phyloP scores from a whole-genome alignment of 2,888 invertebrate species.

The Drosophila tripunctata region DNA sequence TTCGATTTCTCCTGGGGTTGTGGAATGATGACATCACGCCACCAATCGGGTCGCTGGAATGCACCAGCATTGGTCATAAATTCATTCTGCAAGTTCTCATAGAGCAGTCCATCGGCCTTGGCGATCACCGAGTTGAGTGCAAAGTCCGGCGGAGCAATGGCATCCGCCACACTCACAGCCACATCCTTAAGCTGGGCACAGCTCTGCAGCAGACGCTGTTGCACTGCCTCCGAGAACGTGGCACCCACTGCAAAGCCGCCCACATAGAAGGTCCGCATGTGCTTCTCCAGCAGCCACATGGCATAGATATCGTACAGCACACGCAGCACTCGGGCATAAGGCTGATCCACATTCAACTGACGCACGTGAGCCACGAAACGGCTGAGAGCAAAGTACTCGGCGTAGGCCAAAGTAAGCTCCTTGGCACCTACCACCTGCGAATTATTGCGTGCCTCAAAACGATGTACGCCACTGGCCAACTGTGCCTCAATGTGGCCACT shows the following conservation, averaged over 20 bases:
- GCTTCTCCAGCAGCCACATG: constrained; percentile 87
- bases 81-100: constrained; percentile 89
- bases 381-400: constrained; percentile 88
- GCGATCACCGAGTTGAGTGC: constrained; percentile 94
- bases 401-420: constrained; percentile 90
- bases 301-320: constrained; percentile 86
- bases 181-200: constrained; percentile 90
- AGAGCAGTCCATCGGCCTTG: constrained; percentile 90
- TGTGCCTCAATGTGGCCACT: constrained; percentile 86
- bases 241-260: constrained; percentile 85
- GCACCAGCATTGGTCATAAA: constrained; percentile 89
- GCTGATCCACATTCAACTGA: constrained; percentile 79
- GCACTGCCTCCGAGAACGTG: constrained; percentile 86
- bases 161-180: constrained; percentile 91
- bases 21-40: constrained; percentile 86
- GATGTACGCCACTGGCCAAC: constrained; percentile 86
- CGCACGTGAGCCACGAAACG: constrained; percentile 77
- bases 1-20: constrained; percentile 76
- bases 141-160: constrained; percentile 95
- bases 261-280: constrained; percentile 89
- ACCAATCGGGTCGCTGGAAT: constrained; percentile 90
- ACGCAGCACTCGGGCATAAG: constrained; percentile 84
- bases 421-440: constrained; percentile 93
- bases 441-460: constrained; percentile 91
- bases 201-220: constrained; percentile 88